Conservation (phyloP, 2,888 invertebrate genomes). For the Tromatobia lineatoria region DNA sequence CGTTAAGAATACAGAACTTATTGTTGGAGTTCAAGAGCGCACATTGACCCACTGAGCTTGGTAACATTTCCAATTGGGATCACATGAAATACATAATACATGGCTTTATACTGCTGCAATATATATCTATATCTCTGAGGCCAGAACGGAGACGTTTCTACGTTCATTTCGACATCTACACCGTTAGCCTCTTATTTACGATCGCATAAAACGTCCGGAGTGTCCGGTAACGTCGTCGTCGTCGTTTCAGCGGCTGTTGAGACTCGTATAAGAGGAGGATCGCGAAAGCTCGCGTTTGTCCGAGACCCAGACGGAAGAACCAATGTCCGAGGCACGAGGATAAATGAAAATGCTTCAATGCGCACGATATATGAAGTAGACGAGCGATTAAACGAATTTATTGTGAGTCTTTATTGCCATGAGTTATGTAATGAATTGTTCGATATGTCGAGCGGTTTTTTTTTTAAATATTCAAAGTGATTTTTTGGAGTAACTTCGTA, state of each 20-base stretch:
- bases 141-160: not conserved
- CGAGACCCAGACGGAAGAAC: not conserved
- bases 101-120: not conserved
- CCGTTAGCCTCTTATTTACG: conserved; percentile 75
- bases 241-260: not conserved
- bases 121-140: conserved; percentile 1
- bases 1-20: not conserved
- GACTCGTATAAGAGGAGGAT: not conserved
- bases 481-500: not conserved
- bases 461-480: conserved; percentile 43
- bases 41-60: conserved; percentile 51
- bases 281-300: not conserved
- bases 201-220: conserved; percentile 74
- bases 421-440: conserved; percentile 51
- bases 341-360: conserved; percentile 45
- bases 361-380: conserved; percentile 16
- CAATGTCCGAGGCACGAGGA: not conserved
- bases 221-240: conserved; percentile 48
- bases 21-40: conserved; percentile 11
- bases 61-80: conserved; percentile 46
- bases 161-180: conserved; percentile 35
- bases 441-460: conserved; percentile 51
- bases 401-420: conserved; percentile 16
- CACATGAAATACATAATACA: conserved; percentile 30
- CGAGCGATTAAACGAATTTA: conserved; percentile 56